A percentile compares a stretch with the other conserved stretches of the same genome.
phyloP scores from a whole-genome alignment of 2,797 vertebrate species.

The Picus viridis region DNA sequence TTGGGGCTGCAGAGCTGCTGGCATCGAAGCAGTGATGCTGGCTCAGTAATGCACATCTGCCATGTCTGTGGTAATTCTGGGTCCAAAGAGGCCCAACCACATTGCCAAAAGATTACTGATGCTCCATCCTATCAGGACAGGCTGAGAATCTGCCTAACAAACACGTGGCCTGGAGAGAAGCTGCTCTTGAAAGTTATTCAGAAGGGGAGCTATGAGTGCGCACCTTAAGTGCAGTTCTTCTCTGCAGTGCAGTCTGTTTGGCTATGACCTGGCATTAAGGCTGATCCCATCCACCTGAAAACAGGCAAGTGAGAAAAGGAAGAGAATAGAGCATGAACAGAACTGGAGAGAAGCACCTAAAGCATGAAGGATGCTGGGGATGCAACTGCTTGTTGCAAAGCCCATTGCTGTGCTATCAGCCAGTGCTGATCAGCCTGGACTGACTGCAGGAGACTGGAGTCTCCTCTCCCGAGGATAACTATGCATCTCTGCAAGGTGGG shows the following conservation, averaged over 20 bases:
- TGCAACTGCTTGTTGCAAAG: neutral
- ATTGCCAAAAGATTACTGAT: fast-evolving
- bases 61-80: neutral
- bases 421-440: neutral
- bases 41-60: neutral
- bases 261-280: neutral
- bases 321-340: neutral
- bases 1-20: neutral
- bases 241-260: neutral
- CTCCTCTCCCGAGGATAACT: neutral
- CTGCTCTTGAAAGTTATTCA: neutral
- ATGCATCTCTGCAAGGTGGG: fast-evolving
- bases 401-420: neutral
- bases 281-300: neutral
- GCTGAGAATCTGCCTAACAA: neutral
- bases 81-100: neutral
- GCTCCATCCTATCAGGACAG: neutral
- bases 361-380: neutral
- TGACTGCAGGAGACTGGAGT: neutral
- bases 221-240: neutral
- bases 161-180: neutral
- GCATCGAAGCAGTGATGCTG: neutral
- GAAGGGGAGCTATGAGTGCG: neutral
- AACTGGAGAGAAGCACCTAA: neutral
- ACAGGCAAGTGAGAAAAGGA: neutral